Conservation (phyloP, 2,888 invertebrate genomes). For the Epinotia demarniana region DNA sequence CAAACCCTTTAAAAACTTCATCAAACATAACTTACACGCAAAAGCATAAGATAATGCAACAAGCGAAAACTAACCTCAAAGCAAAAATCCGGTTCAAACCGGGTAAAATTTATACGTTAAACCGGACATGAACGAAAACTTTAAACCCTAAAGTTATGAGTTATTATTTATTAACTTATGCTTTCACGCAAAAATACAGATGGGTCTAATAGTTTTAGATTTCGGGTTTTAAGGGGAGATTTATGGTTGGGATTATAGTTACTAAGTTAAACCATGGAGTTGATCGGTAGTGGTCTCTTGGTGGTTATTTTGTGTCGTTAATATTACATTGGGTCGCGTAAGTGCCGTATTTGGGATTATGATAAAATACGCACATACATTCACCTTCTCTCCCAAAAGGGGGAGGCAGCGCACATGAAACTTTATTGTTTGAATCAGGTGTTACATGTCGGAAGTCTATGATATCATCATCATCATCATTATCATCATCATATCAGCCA, state of each 20-base stretch:
- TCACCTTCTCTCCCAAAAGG: too few relatives aligned
- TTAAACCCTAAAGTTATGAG: conserved; percentile 22
- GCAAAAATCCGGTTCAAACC: conserved; percentile 20
- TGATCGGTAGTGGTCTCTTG: not conserved
- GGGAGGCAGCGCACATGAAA: too few relatives aligned
- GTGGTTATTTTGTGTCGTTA: not conserved
- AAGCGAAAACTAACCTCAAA: conserved; percentile 28
- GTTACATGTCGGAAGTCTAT: too few relatives aligned
- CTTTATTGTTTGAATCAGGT: too few relatives aligned
- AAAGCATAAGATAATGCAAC: conserved; percentile 14
- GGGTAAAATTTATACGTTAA: conserved; percentile 18
- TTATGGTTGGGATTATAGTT: conserved; percentile 21
- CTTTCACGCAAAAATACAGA: conserved; percentile 13
- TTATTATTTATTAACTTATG: conserved; percentile 29
- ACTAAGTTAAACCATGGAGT: not conserved
- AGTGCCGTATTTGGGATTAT: not conserved
- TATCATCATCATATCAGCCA: too few relatives aligned
- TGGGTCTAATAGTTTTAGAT: conserved; percentile 24
- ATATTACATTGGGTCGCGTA: conserved; percentile 6
- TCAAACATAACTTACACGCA: not conserved
- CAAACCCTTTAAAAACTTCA: not conserved
- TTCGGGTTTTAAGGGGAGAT: not conserved
- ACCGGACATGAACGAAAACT: conserved; percentile 10
- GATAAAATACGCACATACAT: too few relatives aligned
- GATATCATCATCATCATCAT: too few relatives aligned